These are phyloP conservation scores for Pterostichus madidus DNA, from an alignment of 2,888 invertebrate species.

Conservation along the genomic window DNA sequence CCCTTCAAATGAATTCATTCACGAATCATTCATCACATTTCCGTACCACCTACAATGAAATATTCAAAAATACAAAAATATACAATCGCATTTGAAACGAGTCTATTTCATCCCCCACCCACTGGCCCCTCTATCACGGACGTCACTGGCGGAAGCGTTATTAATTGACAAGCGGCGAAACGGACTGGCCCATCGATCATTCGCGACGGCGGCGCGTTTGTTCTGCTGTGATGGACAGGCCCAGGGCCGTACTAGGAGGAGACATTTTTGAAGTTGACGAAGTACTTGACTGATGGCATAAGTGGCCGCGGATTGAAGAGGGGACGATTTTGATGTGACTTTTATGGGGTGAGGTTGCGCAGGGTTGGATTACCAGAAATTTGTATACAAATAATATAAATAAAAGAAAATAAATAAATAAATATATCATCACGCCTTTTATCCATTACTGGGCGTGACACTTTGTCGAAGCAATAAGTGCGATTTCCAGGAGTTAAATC, in stretches of 20 bases:
- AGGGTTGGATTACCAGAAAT: no score
- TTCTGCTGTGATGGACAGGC: conserved; percentile 47
- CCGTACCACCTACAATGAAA: no score
- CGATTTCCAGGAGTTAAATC: no score
- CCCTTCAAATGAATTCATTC: no score
- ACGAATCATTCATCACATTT: no score
- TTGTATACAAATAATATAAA: no score
- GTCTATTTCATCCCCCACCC: background rate
- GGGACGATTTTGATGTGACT: no score
- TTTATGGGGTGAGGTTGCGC: no score
- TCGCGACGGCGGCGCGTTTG: conserved; percentile 36
- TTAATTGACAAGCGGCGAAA: conserved; percentile 61
- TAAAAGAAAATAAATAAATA: no score
- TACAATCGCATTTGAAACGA: background rate
- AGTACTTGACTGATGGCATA: conserved; percentile 62
- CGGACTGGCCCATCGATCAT: conserved; percentile 63
- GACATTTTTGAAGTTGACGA: conserved; percentile 53
- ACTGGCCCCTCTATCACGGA: conserved; percentile 14
- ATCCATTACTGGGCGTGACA: no score
- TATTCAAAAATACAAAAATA: conserved; percentile 10
- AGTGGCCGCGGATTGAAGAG: conserved; percentile 30
- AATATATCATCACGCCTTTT: no score
- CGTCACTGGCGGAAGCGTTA: conserved; percentile 53
- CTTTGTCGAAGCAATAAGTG: no score
- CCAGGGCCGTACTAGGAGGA: conserved; percentile 10